Evolutionary conservation across 1,140 invertebrate species (phyloP), one percentile per base, ranked within the genome.

Genomic region (Drosophila lacertosa): DNA sequence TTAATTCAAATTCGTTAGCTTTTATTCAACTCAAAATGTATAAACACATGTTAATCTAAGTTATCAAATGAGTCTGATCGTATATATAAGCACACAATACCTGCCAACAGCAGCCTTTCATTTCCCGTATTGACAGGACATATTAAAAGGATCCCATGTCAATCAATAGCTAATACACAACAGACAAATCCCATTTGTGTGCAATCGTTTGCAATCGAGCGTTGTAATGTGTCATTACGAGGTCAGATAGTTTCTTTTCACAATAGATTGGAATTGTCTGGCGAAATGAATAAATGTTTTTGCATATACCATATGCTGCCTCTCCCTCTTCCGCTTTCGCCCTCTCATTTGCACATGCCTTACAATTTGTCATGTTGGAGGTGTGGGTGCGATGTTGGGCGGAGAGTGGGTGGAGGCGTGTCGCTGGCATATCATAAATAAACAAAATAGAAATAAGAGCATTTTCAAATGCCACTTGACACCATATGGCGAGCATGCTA

Each of bases 391-490:
- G 20, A 22, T 2, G 2, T 26, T 5, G 24, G 24, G 24, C 26
- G 2, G 2, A 9, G 4, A n/a, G n/a, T n/a, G n/a, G n/a, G n/a
- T n/a, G n/a, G 20, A 15, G 5, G 7, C 7, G 59, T 10, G n/a
- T 32, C 40, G 40, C 22, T 39, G 22, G 16, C 44, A 75, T 57
- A 60, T 77, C 81, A 63, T 69, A 66, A 78, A 83, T 83, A 83
- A 86, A 81, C 68, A 77, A 80, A 74, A 71, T 66, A 47, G 55
- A 70, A 86, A 86, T 74, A 79, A 84, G 73, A 86, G 82, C 81
- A 77, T 88, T 86, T 86, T 81, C 81, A 81, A 88, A 88, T 86
- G 81, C 77, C 82, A 86, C 81, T 86, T 86, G 82, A 86, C 81
- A 86, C 81, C 81, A 88, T 86, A 81, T 86, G 78, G 72, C 74